phyloP scores from a whole-genome alignment of 2,797 vertebrate species.

The Peromyscus attwateri region DNA sequence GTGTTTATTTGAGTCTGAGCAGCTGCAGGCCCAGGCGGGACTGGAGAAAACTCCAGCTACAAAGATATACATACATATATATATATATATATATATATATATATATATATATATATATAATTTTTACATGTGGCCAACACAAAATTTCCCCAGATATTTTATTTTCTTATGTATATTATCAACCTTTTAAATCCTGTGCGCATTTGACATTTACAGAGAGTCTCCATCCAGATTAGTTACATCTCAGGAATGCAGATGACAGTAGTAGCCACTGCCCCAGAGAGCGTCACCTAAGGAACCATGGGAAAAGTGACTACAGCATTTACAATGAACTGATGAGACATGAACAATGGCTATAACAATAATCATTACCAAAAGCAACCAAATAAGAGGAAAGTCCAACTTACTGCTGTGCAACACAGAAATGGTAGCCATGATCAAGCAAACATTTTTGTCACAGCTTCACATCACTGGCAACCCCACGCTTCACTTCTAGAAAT shows the following conservation, averaged over 20 bases:
- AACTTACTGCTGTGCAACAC: not conserved
- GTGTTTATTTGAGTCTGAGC: no score
- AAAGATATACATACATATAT: not conserved
- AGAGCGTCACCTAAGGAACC: not conserved
- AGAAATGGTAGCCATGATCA: not conserved
- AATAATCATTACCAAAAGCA: not conserved
- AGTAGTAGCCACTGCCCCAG: not conserved
- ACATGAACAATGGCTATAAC: not conserved
- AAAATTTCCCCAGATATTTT: not conserved
- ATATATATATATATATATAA: not conserved
- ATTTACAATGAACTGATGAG: not conserved
- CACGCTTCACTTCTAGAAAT: not conserved
- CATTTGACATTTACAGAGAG: constrained; percentile 14
- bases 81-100: not conserved
- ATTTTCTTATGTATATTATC: constrained; percentile 1
- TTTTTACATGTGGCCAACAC: not conserved
- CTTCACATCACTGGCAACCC: not conserved
- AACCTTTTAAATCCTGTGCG: not conserved
- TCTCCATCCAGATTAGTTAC: not conserved
- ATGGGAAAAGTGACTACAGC: not conserved
- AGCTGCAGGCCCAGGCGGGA: no score
- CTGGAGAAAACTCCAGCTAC: no score
- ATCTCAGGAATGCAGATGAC: not conserved
- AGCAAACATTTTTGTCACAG: not conserved
- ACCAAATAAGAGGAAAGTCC: not conserved